Conservation (phyloP, 2,113 vertebrate genomes). For the Nettapus auritus region DNA sequence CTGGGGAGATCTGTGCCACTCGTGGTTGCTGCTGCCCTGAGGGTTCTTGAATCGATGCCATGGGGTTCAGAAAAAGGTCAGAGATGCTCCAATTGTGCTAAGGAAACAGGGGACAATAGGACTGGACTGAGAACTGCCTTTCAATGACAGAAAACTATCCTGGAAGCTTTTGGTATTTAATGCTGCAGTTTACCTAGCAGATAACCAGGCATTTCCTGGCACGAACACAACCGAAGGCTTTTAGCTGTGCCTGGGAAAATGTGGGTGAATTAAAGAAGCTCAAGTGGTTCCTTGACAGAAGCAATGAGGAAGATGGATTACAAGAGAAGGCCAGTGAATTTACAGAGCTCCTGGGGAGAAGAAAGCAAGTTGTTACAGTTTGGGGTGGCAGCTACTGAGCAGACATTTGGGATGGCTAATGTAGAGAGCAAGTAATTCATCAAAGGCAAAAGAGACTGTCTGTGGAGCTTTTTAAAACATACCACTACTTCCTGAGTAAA, state of each 20-base stretch:
- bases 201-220: conserved; percentile 47
- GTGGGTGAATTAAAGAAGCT: not conserved
- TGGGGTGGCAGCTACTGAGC: not conserved
- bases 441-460: not conserved
- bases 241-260: conserved; percentile 35
- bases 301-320: not conserved
- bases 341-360: not conserved
- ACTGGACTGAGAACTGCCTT: not conserved
- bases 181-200: conserved; percentile 7
- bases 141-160: not conserved
- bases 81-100: not conserved
- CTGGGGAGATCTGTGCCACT: not conserved
- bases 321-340: not conserved
- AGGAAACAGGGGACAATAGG: not conserved
- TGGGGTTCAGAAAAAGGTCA: not conserved
- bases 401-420: not conserved
- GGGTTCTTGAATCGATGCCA: not conserved
- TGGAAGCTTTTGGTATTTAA: not conserved
- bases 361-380: not conserved
- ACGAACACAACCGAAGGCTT: not conserved
- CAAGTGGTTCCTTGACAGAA: not conserved
- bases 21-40: not conserved
- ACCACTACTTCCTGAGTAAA: not conserved
- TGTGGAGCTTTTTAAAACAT: not conserved
- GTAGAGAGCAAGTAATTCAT: not conserved